A percentile compares a stretch with the other conserved stretches of the same genome.
Evolutionary conservation across 2,113 vertebrate species (phyloP).

Genomic region (Centropristis striata): DNA sequence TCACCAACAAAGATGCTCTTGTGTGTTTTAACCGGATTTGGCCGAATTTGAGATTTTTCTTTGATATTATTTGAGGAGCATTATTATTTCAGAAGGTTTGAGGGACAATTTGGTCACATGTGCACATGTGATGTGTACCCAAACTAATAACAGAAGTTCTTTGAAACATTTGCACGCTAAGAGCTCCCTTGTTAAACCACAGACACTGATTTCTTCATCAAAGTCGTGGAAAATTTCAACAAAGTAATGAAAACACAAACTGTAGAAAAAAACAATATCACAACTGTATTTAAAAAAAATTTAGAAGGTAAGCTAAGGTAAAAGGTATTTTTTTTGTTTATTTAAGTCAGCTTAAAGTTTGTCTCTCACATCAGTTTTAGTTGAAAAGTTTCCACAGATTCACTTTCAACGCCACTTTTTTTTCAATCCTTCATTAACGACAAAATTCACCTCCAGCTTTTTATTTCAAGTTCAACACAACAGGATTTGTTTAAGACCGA

Average conservation of each 20-base stretch:
- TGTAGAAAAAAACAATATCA: no score
- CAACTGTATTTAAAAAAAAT: no score
- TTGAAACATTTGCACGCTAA: neutral
- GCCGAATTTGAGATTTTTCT: neutral
- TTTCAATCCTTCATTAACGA: no score
- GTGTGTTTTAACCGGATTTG: slow-evolving; percentile 30
- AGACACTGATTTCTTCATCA: neutral
- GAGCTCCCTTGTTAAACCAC: neutral
- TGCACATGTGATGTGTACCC: neutral
- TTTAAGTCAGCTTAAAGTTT: no score
- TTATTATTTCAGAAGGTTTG: neutral
- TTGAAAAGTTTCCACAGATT: neutral
- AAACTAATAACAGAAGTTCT: neutral
- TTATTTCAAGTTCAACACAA: neutral
- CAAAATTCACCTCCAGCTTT: neutral
- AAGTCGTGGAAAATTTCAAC: no score
- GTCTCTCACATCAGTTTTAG: no score
- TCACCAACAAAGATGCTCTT: slow-evolving; percentile 45
- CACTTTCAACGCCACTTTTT: neutral
- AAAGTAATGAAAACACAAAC: neutral
- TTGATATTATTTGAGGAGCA: slow-evolving; percentile 14
- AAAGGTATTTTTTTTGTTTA: no score
- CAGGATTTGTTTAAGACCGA: neutral
- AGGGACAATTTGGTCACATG: neutral
- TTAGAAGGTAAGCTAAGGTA: no score